Evolutionary conservation across 2,113 vertebrate genomes (phyloP).

Genomic region (Thalassoma bifasciatum): DNA sequence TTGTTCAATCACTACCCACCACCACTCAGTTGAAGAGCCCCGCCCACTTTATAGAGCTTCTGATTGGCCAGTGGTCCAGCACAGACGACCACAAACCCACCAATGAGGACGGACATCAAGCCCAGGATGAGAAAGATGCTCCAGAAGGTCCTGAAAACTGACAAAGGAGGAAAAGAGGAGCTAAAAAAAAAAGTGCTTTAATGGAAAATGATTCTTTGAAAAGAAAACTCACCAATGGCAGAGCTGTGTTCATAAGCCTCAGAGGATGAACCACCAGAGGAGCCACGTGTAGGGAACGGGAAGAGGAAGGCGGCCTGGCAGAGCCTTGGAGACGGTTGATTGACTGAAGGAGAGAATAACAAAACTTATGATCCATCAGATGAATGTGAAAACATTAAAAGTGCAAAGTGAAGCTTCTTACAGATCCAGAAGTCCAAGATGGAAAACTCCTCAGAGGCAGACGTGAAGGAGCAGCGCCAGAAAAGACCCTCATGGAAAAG

Average conservation of each 20-base stretch:
- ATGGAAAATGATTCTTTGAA: no score
- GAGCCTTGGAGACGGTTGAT: conserved; percentile 20
- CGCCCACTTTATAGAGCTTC: conserved; percentile 43
- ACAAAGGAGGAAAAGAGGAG: not conserved
- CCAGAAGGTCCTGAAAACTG: conserved; percentile 69
- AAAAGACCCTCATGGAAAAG: conserved; percentile 65
- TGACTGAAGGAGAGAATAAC: conserved; percentile 11
- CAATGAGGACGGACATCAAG: not conserved
- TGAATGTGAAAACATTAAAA: not conserved
- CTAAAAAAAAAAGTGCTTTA: not conserved
- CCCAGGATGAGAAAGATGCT: conserved; percentile 61
- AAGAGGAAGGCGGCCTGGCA: conserved; percentile 64
- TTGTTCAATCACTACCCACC: no score
- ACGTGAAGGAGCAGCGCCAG: conserved; percentile 51
- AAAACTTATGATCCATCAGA: not conserved
- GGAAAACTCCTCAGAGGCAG: conserved; percentile 3
- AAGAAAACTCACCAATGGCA: conserved; percentile 38
- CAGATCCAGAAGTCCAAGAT: conserved; percentile 57
- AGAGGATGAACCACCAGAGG: not conserved
- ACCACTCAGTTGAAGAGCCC: conserved; percentile 48
- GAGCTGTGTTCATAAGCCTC: conserved; percentile 36
- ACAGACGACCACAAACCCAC: conserved; percentile 47
- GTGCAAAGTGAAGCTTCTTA: conserved; percentile 18
- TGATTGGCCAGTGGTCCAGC: conserved; percentile 41
- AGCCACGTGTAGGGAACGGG: conserved; percentile 46